Evolutionary conservation across 2,113 vertebrate species (phyloP).

Genomic region (Odocoileus hemionus): DNA sequence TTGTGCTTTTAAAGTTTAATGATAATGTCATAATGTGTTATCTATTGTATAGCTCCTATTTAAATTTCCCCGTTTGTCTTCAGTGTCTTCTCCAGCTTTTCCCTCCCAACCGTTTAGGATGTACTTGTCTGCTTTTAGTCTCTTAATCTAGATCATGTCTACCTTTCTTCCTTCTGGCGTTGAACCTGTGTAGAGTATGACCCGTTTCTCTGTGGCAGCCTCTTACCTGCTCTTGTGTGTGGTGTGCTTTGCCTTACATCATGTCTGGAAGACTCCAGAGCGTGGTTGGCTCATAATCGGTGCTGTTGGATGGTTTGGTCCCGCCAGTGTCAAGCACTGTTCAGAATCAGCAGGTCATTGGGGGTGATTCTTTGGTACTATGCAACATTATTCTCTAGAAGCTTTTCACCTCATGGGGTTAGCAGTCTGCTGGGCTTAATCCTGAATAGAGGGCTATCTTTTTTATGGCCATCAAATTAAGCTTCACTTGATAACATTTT

Average conservation of each 20-base stretch:
- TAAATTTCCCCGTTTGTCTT: neutral
- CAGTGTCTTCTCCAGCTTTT: neutral
- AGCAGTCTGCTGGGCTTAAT: neutral
- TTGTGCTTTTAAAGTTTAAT: neutral
- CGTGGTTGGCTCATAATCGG: neutral
- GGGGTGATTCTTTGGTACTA: neutral
- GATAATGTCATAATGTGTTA: neutral
- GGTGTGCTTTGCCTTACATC: neutral
- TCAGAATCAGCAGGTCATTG: neutral
- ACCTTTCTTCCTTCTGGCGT: neutral
- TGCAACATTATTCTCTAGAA: neutral
- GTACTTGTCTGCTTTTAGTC: neutral
- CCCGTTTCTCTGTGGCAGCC: neutral
- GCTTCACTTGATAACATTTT: neutral
- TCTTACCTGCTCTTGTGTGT: neutral
- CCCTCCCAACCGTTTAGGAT: neutral
- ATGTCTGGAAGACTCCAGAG: neutral
- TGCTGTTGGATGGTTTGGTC: neutral
- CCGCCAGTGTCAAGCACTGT: neutral
- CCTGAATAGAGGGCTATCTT: neutral
- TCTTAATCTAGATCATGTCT: neutral
- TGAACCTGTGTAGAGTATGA: neutral
- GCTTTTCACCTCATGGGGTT: neutral
- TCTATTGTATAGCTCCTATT: neutral
- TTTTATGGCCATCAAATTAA: neutral